Base-by-base conservation (phyloP, 30 jellyfish, hydroid and myxozoan species). In the Aurelia sp. region DNA sequence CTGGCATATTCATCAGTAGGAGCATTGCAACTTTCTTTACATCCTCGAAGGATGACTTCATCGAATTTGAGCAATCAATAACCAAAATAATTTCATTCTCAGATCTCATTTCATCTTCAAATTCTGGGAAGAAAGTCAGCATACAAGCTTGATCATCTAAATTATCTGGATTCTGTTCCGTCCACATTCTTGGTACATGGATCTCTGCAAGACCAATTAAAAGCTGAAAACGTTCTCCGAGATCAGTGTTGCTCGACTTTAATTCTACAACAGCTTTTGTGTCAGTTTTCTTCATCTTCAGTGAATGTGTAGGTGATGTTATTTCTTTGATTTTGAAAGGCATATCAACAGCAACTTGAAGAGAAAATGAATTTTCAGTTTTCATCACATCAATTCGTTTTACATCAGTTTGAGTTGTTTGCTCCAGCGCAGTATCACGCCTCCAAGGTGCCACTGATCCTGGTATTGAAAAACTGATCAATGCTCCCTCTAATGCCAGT, bases 381-480 rank as follows among this genome's bases (percentile, higher is more conserved):
- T 60, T 1, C 12, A 67, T 38, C 38, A 74, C 74, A 15, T 74
- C 95, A 9, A 74, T 80, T 40, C 90, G 41, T 31, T 70, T 67
- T 40, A 67, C 87, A 22, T 76, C 91, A 4, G 85, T 41, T 71
- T 92, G 97, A 3, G 84, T 81, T 17, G 50, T 55, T 4, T 76
- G 72, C 68, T 51, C 92, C 58, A 92, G 75, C 6, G 98, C 98
- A 21, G 67, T 52, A 38, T 92, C 90, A 24, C 92, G 88, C 17
- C 76, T 62, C 98, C 98, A 92, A 53, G 98, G 98, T 50, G 98
- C 98, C 38, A 92, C 96, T 15, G 97, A 78, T 13, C 97, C 97
- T 17, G 98, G 98, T n/a, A 92, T 74, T 30, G 85, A 51, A 55
- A 92, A 92, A 67, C 84, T 86, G 22, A 92, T 87, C 82, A 68